Base-by-base conservation (phyloP, 2,888 invertebrate genomes). In the Aromia moschata region DNA sequence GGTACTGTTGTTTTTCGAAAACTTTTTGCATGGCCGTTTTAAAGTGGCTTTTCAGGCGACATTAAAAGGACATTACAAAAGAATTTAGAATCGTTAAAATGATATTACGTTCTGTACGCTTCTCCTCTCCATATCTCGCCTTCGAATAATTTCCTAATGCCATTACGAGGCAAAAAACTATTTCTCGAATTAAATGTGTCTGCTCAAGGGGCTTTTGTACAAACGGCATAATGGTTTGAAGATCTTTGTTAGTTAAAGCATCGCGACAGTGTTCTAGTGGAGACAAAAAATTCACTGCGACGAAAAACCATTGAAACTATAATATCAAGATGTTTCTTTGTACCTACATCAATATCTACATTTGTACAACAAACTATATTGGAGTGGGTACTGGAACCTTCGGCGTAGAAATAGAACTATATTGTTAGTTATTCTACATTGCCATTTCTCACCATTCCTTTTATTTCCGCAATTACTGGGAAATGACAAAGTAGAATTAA, bases 1-100 rank as follows among this genome's bases (percentile, higher is more conserved):
- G 16, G 2, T 7, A 16, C n/a, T 16, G n/a, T 40, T 17, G 16
- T 17, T 40, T 40, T 15, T 2, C 1, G 17, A n/a, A 18, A 4
- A n/a, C 17, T 40, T 17, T 3, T 40, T 18, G 14, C 15, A 11
- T 45, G 30, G 30, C n/a, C 2, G 44, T n/a, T 14, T 31, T 45
- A 31, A 30, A 30, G 25, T 17, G 11, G 17, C 18, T 9, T 30
- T 12, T 9, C n/a, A 30, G 15, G 10, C 10, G 44, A 3, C 30
- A 45, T 45, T 45, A 45, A 45, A 45, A 30, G n/a, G 25, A 45
- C 44, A 45, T 45, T 45, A 45, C 30, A 25, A 30, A 45, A 31
- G 30, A 14, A 45, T 45, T 25, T 45, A 45, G 9, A 45, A 11
- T 15, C 44, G n/a, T 45, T 45, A 31, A 45, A 45, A 14, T 30